Conservation (phyloP, 2,888 invertebrate genomes). For the Drosophila barbarae region DNA sequence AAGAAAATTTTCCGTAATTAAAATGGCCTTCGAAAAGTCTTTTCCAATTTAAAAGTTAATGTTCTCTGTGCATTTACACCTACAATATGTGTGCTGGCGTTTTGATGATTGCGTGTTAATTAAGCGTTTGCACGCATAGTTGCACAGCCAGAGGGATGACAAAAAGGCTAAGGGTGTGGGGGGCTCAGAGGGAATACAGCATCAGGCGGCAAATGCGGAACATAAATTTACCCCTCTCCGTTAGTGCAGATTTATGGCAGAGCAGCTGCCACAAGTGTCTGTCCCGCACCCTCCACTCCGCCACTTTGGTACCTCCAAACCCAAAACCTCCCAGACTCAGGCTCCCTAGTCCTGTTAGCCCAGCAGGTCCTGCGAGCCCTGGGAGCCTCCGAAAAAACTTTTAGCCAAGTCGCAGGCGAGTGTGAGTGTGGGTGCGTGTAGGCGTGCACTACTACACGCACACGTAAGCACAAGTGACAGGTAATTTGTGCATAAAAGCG, state of each 20-base stretch:
- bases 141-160: slow-evolving; percentile 29
- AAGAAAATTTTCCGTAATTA: background rate
- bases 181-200: background rate
- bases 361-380: slow-evolving; percentile 2
- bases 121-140: slow-evolving; percentile 64
- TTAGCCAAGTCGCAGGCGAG: slow-evolving; percentile 21
- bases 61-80: slow-evolving; percentile 3
- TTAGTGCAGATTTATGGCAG: slow-evolving; percentile 53
- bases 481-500: slow-evolving; percentile 68
- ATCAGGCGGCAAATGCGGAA: slow-evolving; percentile 41
- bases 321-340: background rate
- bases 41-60: background rate
- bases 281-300: slow-evolving; percentile 3
- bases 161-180: too few species aligned
- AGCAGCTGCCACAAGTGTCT: slow-evolving; percentile 45
- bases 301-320: slow-evolving; percentile 11
- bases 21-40: too few species aligned
- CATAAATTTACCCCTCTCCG: slow-evolving; percentile 48
- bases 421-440: slow-evolving; percentile 10
- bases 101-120: slow-evolving; percentile 63
- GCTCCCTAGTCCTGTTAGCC: background rate
- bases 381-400: slow-evolving; percentile 18
- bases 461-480: slow-evolving; percentile 66
- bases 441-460: slow-evolving; percentile 36
- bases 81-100: slow-evolving; percentile 20